Conservation (phyloP, 1,140 invertebrate species). For the Theocolax elegans region DNA sequence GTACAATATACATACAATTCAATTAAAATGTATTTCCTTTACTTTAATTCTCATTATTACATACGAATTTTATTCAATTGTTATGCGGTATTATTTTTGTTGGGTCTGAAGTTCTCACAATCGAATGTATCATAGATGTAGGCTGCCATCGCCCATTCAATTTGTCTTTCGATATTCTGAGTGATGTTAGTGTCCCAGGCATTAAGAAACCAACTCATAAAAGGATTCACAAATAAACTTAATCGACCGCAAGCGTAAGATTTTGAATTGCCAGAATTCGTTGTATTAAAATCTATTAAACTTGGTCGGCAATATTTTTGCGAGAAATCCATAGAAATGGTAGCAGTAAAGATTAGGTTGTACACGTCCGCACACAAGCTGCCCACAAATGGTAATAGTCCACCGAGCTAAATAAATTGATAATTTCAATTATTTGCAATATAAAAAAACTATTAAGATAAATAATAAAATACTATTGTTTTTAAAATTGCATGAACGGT, state of each 20-base stretch:
- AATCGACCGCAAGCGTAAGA: background rate
- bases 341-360: background rate
- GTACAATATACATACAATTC: too few relatives aligned
- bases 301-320: background rate
- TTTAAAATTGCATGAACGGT: too few relatives aligned
- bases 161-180: background rate
- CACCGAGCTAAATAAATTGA: too few relatives aligned
- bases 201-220: constrained; percentile 10
- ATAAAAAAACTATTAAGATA: too few relatives aligned
- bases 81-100: background rate
- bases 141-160: background rate
- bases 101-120: background rate
- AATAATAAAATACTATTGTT: too few relatives aligned
- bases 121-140: constrained; percentile 1
- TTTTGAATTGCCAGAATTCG: background rate
- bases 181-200: background rate
- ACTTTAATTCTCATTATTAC: too few relatives aligned
- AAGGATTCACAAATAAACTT: background rate
- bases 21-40: too few relatives aligned
- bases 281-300: background rate
- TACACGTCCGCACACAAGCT: background rate
- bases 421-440: too few relatives aligned
- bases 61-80: background rate
- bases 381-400: background rate
- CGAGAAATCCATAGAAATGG: background rate